Percentiles rank a stretch among this genome's conserved stretches.
Conservation (phyloP, 1,140 invertebrate genomes). For the Bombyx mori region ASM3026992v2 NC_085110.1:15622501-15623000, state of each 20-base stretch:
- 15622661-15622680: too few relatives aligned
- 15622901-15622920: conserved; percentile 17
- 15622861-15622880: conserved; percentile 58
- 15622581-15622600: too few relatives aligned
- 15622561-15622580: too few relatives aligned
- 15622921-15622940: conserved; percentile 1
- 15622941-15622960: too few relatives aligned
- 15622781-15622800: conserved; percentile 6
- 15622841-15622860: conserved; percentile 39
- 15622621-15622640: too few relatives aligned
- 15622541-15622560: too few relatives aligned
- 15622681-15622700: neutral
- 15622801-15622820: conserved; percentile 21
- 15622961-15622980: too few relatives aligned
- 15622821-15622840: conserved; percentile 54
- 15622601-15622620: too few relatives aligned
- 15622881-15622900: conserved; percentile 30
- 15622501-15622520: too few relatives aligned
- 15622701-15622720: neutral
- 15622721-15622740: neutral
- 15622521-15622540: too few relatives aligned
- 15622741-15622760: conserved; percentile 9
- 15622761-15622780: conserved; percentile 12
- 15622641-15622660: too few relatives aligned
- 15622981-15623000: too few relatives aligned